Conservation (phyloP, 1,140 invertebrate species). For the Drosophila persimilis region DNA sequence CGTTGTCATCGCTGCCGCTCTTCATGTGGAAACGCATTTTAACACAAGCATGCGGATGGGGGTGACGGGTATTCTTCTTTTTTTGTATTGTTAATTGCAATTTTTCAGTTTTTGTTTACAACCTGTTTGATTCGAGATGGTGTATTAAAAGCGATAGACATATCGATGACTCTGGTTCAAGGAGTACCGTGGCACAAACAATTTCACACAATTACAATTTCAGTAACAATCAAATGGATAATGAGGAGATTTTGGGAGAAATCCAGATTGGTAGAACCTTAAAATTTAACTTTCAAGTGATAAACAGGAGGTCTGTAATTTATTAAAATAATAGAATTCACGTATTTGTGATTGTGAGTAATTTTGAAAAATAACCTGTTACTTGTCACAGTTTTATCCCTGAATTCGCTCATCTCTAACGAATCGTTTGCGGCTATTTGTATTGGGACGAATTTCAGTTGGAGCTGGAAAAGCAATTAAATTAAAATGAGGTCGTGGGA, state of each 20-base stretch:
- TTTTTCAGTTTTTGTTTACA: slow-evolving; percentile 60
- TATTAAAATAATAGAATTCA: too few species aligned
- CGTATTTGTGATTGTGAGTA: too few species aligned
- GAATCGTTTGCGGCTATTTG: background rate
- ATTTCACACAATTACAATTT: background rate
- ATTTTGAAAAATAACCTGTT: too few species aligned
- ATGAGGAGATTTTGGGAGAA: too few species aligned
- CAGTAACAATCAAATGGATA: too few species aligned
- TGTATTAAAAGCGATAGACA: background rate
- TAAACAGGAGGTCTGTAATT: too few species aligned
- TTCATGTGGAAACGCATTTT: slow-evolving; percentile 81
- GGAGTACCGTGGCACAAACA: background rate
- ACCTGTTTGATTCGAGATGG: slow-evolving; percentile 57
- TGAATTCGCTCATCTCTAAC: slow-evolving; percentile 11
- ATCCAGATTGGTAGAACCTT: too few species aligned
- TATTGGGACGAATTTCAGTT: background rate
- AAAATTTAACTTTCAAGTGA: background rate
- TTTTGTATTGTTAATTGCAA: slow-evolving; percentile 26
- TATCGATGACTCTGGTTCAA: slow-evolving; percentile 8
- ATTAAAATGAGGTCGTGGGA: slow-evolving; percentile 3
- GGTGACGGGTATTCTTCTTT: slow-evolving; percentile 9
- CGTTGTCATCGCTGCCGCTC: slow-evolving; percentile 60
- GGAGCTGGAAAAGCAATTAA: slow-evolving; percentile 1
- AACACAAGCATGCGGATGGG: slow-evolving; percentile 25
- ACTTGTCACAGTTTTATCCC: background rate